These are phyloP conservation scores for Smutsia gigantea DNA, from an alignment of 2,797 vertebrate species.

Conservation along the genomic window DNA sequence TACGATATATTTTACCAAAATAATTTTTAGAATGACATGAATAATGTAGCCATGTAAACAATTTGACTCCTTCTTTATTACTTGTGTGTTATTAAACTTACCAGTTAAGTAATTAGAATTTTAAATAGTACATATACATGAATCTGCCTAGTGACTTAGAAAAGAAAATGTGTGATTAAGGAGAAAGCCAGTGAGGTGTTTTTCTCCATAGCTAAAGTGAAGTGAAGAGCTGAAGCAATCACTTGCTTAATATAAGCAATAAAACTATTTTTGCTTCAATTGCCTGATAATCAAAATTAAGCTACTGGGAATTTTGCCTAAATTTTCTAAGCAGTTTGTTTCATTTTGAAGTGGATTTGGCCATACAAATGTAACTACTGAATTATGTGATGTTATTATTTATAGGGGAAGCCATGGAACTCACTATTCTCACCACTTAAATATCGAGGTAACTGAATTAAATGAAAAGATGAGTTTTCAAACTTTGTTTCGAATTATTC, in stretches of 20 bases:
- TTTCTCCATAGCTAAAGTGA: slow-evolving; percentile 45
- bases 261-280: slow-evolving; percentile 71
- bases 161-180: background rate
- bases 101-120: slow-evolving; percentile 4
- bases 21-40: background rate
- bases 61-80: background rate
- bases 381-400: background rate
- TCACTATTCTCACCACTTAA: background rate
- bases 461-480: background rate
- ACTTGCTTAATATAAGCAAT: slow-evolving; percentile 69
- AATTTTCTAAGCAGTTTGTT: slow-evolving; percentile 60
- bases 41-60: background rate
- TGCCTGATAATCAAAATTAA: slow-evolving; percentile 69
- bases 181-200: slow-evolving; percentile 28
- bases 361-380: background rate
- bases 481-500: background rate
- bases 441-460: background rate
- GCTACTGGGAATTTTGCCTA: slow-evolving; percentile 65
- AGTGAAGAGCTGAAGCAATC: slow-evolving; percentile 43
- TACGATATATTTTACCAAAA: background rate
- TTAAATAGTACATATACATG: background rate
- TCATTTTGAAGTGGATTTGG: slow-evolving; percentile 5
- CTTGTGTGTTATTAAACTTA: slow-evolving; percentile 30
- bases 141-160: slow-evolving; percentile 17
- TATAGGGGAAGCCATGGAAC: background rate